Conservation (phyloP, 2,797 vertebrate genomes). For the Nasua narica region DNA sequence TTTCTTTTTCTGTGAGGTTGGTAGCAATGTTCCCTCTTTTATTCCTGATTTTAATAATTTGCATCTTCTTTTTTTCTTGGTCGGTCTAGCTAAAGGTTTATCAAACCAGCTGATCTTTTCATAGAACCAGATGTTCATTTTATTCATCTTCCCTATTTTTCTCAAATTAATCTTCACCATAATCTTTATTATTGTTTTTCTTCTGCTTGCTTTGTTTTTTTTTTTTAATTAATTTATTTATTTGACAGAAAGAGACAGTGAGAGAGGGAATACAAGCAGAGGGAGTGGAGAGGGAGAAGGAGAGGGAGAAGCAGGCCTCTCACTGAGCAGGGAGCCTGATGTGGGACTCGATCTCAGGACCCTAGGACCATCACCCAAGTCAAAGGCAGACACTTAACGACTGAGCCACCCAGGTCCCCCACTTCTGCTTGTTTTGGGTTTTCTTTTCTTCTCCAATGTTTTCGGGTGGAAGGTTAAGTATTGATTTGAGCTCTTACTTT, state of each 20-base stretch:
- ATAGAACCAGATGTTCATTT: neutral
- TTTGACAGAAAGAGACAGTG: too few relatives aligned
- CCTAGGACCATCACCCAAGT: too few relatives aligned
- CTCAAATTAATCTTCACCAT: neutral
- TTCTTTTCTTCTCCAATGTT: neutral
- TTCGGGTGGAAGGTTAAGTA: neutral
- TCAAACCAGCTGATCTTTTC: neutral
- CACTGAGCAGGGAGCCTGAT: too few relatives aligned
- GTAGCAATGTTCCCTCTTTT: neutral
- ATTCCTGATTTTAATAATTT: neutral
- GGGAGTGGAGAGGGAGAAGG: too few relatives aligned
- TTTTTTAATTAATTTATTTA: too few relatives aligned
- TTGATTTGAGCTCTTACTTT: neutral
- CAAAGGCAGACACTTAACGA: too few relatives aligned
- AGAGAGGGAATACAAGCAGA: too few relatives aligned
- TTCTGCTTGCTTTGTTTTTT: neutral
- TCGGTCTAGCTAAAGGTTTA: neutral
- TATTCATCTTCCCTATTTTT: neutral
- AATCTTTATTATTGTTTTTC: neutral
- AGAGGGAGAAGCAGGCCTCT: too few relatives aligned
- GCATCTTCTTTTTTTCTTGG: neutral
- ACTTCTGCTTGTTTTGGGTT: neutral
- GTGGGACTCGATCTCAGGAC: too few relatives aligned
- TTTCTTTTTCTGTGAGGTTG: neutral
- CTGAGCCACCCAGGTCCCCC: too few relatives aligned